These are phyloP conservation scores for Cynopterus brachyotis DNA, from an alignment of 2,113 vertebrate genomes.

Conservation along the genomic window DNA sequence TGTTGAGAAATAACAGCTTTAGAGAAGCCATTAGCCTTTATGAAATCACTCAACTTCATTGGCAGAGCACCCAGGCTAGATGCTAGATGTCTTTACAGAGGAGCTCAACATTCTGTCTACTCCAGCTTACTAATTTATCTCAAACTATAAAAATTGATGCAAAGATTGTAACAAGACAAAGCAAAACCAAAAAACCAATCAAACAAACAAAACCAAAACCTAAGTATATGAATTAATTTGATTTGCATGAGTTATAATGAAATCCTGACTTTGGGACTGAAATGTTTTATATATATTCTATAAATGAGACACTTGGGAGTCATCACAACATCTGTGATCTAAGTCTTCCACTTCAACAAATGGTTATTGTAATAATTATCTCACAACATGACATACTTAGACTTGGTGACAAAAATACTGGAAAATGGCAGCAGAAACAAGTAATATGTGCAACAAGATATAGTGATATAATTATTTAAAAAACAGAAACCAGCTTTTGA, in stretches of 20 bases:
- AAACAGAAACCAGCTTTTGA: conserved; percentile 12
- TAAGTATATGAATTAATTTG: neutral
- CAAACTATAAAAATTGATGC: neutral
- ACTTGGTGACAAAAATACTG: neutral
- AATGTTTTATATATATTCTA: neutral
- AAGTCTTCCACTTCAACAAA: neutral
- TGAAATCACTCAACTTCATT: neutral
- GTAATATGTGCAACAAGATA: neutral
- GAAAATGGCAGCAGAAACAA: neutral
- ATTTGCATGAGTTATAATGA: neutral
- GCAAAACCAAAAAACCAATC: neutral
- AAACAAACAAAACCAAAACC: neutral
- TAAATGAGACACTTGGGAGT: neutral
- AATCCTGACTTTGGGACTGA: neutral
- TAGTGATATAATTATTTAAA: neutral
- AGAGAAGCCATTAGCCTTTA: neutral
- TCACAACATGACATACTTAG: neutral
- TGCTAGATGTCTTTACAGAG: neutral
- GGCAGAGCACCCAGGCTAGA: neutral
- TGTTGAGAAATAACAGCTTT: neutral
- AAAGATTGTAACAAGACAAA: neutral
- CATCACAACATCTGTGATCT: neutral
- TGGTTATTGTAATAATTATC: neutral
- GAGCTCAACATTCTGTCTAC: neutral
- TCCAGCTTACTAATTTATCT: neutral